Evolutionary conservation across 2,113 vertebrate genomes (phyloP).

Genomic region (Danionella cerebrum): DNA sequence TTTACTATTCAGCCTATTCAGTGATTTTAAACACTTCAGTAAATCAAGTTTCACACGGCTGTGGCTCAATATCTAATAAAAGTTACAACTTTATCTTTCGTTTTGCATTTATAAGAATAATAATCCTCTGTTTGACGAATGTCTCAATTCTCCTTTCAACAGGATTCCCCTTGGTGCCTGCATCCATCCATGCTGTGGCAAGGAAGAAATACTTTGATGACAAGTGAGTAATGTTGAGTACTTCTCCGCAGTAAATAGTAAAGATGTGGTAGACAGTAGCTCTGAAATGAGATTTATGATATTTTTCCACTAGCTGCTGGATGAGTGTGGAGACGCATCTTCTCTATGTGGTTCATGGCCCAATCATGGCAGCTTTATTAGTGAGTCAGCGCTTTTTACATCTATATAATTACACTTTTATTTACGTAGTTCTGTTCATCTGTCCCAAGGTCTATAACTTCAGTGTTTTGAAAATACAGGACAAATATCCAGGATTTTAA

Average conservation of each 20-base stretch:
- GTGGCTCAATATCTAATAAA: background rate
- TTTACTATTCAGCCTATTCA: background rate
- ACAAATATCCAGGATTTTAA: too few species aligned
- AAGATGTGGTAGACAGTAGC: slow-evolving; percentile 17
- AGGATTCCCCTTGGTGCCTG: slow-evolving; percentile 92
- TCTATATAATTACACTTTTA: too few species aligned
- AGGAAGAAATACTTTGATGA: slow-evolving; percentile 90
- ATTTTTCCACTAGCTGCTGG: slow-evolving; percentile 80
- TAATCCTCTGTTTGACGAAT: background rate
- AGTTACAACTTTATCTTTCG: background rate
- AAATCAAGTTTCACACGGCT: background rate
- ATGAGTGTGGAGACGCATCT: slow-evolving; percentile 92
- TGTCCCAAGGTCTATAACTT: too few species aligned
- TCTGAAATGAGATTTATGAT: slow-evolving; percentile 27
- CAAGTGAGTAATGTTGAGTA: slow-evolving; percentile 76
- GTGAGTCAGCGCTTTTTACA: slow-evolving; percentile 63
- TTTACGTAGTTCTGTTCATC: too few species aligned
- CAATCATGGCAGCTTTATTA: slow-evolving; percentile 87
- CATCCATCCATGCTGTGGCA: slow-evolving; percentile 85
- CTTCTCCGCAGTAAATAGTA: slow-evolving; percentile 45
- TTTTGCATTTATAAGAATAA: background rate
- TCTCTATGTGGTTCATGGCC: slow-evolving; percentile 92
- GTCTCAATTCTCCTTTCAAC: slow-evolving; percentile 33
- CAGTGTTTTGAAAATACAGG: too few species aligned
- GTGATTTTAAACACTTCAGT: background rate